These are phyloP conservation scores for Brenthis hecate DNA, from an alignment of 2,888 invertebrate species.

Conservation along the genomic window DNA sequence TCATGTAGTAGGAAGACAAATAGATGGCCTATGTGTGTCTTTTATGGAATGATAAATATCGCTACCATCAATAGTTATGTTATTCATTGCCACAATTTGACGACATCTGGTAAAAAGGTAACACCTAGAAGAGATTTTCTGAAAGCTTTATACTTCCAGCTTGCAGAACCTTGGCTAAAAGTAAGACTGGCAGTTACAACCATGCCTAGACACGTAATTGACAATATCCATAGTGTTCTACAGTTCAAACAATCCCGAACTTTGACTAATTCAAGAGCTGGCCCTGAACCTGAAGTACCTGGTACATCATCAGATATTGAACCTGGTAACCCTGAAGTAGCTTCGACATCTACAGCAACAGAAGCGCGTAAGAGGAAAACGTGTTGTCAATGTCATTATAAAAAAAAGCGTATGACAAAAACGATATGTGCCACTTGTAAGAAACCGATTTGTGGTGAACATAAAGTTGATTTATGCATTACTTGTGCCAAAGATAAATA, in stretches of 20 bases:
- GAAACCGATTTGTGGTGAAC: conserved; percentile 17
- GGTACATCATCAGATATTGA: background rate
- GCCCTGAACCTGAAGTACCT: background rate
- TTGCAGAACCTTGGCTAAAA: background rate
- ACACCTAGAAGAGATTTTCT: background rate
- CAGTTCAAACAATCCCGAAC: background rate
- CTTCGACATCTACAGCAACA: conserved; percentile 1
- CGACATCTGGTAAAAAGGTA: background rate
- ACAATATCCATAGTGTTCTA: conserved; percentile 1
- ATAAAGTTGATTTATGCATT: conserved; percentile 22
- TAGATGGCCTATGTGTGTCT: background rate
- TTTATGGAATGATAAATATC: conserved; percentile 3
- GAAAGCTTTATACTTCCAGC: background rate
- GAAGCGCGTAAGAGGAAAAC: background rate
- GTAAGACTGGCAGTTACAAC: conserved; percentile 3
- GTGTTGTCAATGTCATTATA: background rate
- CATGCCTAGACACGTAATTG: background rate
- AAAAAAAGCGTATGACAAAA: conserved; percentile 9
- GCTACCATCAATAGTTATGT: conserved; percentile 1
- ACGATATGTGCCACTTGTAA: conserved; percentile 2
- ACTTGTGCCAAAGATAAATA: conserved; percentile 18
- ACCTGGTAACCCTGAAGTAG: background rate
- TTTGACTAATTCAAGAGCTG: background rate
- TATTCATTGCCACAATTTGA: background rate
- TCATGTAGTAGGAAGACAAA: no score